A percentile compares a stretch with the other conserved stretches of the same genome.
phyloP scores from a whole-genome alignment of 2,113 vertebrate species.

The Salvelinus fontinalis region DNA sequence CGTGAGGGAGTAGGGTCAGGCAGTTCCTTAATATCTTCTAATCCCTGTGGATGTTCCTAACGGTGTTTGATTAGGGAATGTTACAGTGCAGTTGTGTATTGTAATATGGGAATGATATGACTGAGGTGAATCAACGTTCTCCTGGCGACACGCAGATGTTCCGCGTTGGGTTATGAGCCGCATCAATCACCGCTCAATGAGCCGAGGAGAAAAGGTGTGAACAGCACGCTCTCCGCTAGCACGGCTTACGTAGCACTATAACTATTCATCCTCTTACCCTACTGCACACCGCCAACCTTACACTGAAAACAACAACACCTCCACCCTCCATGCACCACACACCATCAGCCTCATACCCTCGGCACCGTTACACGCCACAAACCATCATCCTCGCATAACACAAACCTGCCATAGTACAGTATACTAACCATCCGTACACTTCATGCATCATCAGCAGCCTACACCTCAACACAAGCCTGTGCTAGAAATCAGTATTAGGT shows the following conservation, averaged over 20 bases:
- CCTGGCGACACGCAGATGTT: conserved; percentile 59
- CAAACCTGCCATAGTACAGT: not conserved
- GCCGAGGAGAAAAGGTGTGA: conserved; percentile 47
- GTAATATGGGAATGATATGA: not conserved
- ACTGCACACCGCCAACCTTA: not conserved
- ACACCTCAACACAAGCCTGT: not conserved
- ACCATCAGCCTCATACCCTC: not conserved
- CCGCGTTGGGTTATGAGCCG: conserved; percentile 36
- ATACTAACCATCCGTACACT: not conserved
- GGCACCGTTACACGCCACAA: not conserved
- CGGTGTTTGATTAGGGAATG: conserved; percentile 53
- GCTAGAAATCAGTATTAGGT: not conserved
- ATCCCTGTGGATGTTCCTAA: conserved; percentile 37
- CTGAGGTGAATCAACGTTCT: conserved; percentile 40
- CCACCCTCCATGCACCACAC: not conserved
- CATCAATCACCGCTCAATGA: conserved; percentile 53
- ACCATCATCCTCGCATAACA: not conserved
- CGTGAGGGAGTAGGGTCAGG: not conserved
- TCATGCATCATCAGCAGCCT: not conserved
- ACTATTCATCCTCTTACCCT: conserved; percentile 4
- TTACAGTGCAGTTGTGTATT: conserved; percentile 42
- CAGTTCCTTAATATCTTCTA: conserved; percentile 32
- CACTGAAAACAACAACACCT: too few relatives aligned
- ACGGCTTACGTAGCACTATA: conserved; percentile 37
- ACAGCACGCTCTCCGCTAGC: conserved; percentile 50